phyloP scores from a whole-genome alignment of 2,888 invertebrate genomes.

The Glaucopsyche alexis region DNA sequence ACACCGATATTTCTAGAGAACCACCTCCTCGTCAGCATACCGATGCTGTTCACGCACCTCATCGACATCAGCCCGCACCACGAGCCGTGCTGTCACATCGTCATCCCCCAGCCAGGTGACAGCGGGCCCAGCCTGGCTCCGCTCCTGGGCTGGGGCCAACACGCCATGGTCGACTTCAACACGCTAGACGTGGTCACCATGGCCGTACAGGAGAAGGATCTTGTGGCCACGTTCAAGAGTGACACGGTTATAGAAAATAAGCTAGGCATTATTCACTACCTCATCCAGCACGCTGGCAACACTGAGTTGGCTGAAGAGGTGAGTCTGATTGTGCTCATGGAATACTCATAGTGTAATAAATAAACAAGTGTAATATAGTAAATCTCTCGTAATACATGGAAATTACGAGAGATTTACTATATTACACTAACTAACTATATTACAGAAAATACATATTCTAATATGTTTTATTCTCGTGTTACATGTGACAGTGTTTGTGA shows the following conservation, averaged over 20 bases:
- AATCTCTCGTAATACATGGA: too few species aligned
- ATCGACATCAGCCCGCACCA: conserved; percentile 91
- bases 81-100: conserved; percentile 90
- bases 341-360: too few species aligned
- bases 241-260: conserved; percentile 85
- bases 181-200: conserved; percentile 87
- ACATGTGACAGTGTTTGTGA: too few species aligned
- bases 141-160: conserved; percentile 76
- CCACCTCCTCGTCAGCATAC: conserved; percentile 90
- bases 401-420: too few species aligned
- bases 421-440: too few species aligned
- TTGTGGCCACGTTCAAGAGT: conserved; percentile 84
- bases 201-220: conserved; percentile 82
- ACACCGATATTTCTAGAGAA: conserved; percentile 76
- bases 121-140: conserved; percentile 85
- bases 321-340: conserved; percentile 36
- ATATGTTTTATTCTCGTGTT: too few species aligned
- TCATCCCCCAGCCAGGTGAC: conserved; percentile 81
- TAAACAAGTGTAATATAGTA: too few species aligned
- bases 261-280: conserved; percentile 89
- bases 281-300: conserved; percentile 88
- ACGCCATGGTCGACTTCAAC: conserved; percentile 82
- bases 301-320: conserved; percentile 87
- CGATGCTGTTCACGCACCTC: conserved; percentile 91
- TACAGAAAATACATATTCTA: too few species aligned